Evolutionary conservation across 2,888 invertebrate species (phyloP).

Genomic region (Nomada fabriciana): DNA sequence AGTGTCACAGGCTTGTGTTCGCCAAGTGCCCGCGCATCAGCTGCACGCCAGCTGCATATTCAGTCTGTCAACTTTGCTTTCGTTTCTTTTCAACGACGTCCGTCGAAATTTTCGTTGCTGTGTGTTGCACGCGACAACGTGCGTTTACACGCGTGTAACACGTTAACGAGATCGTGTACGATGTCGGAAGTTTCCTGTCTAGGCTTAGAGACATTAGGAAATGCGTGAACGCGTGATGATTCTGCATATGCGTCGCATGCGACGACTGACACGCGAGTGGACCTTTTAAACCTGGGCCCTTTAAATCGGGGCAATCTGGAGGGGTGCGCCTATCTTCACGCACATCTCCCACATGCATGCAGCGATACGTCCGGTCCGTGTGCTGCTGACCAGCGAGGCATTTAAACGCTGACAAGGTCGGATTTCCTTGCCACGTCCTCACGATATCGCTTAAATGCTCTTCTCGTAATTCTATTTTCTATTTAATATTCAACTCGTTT

Average conservation of each 20-base stretch:
- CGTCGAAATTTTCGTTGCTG: conserved; percentile 15
- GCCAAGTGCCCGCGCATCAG: conserved; percentile 52
- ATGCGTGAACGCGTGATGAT: conserved; percentile 15
- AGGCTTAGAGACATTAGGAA: neutral
- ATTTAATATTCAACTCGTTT: conserved; percentile 7
- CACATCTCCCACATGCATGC: conserved; percentile 8
- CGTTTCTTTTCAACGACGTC: conserved; percentile 29
- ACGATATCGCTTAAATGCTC: conserved; percentile 32
- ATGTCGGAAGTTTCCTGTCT: neutral
- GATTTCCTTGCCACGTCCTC: conserved; percentile 19
- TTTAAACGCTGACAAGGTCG: conserved; percentile 54
- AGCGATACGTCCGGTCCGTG: conserved; percentile 19
- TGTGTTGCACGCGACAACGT: neutral
- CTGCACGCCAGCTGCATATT: conserved; percentile 46
- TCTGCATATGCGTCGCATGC: neutral
- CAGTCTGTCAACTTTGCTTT: conserved; percentile 41
- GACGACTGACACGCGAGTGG: conserved; percentile 23
- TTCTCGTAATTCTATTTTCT: conserved; percentile 5
- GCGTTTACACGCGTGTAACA: neutral
- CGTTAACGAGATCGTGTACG: neutral
- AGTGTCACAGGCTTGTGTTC: conserved; percentile 50
- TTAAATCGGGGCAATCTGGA: conserved; percentile 48
- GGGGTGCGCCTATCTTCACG: conserved; percentile 22
- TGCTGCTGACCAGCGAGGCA: conserved; percentile 10
- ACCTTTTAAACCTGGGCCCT: conserved; percentile 43